A percentile compares a stretch with the other conserved stretches of the same genome.
Evolutionary conservation across 2,888 invertebrate species (phyloP).

Genomic region (Temnothorax rugatulus): DNA sequence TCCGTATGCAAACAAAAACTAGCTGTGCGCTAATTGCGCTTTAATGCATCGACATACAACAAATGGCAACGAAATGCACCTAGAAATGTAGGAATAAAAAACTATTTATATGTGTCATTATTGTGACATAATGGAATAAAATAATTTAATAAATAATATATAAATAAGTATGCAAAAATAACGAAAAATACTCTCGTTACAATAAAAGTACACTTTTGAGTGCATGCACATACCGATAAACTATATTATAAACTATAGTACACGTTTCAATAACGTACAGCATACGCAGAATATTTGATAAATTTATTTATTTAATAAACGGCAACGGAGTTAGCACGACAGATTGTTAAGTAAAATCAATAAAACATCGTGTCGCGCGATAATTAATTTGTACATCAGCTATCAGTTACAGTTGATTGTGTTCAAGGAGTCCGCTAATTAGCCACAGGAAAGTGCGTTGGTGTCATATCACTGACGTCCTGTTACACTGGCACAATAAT

Average conservation of each 20-base stretch:
- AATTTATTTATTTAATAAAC: background rate
- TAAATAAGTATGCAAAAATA: background rate
- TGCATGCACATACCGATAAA: background rate
- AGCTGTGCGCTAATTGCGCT: background rate
- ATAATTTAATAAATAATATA: background rate
- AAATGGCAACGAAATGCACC: background rate
- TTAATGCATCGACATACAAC: background rate
- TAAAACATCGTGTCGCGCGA: background rate
- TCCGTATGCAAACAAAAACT: constrained; percentile 24
- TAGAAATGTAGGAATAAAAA: constrained; percentile 7
- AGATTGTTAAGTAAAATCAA: background rate
- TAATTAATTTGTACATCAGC: background rate
- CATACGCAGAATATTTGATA: background rate
- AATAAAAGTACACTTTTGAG: background rate
- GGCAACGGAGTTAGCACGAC: background rate
- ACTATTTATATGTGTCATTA: background rate
- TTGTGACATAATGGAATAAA: background rate
- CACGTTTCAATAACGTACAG: background rate
- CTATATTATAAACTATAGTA: background rate
- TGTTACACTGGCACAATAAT: constrained; percentile 56
- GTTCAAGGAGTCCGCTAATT: constrained; percentile 11
- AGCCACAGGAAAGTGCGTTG: constrained; percentile 10
- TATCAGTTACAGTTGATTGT: constrained; percentile 11
- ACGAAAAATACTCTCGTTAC: background rate
- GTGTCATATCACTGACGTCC: constrained; percentile 26